Conservation (phyloP, 2,113 vertebrate genomes). For the Mormyrus lacerda region DNA sequence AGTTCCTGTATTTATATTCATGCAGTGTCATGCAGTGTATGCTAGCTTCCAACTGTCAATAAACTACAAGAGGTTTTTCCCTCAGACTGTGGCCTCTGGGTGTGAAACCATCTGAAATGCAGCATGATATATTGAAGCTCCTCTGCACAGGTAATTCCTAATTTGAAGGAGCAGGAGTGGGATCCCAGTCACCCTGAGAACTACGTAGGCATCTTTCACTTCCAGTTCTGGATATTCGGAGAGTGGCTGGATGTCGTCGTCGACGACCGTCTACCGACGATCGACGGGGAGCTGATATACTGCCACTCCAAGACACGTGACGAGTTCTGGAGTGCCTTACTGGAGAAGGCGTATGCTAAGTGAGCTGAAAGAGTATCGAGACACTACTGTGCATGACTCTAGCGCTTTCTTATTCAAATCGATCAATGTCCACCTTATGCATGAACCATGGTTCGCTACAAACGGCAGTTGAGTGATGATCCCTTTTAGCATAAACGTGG, state of each 20-base stretch:
- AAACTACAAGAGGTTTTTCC: background rate
- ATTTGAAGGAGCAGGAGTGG: conserved; percentile 82
- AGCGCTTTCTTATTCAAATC: background rate
- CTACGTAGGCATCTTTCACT: conserved; percentile 86
- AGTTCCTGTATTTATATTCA: background rate
- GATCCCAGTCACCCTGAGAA: conserved; percentile 63
- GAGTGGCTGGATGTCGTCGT: conserved; percentile 87
- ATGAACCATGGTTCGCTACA: background rate
- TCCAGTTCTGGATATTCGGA: conserved; percentile 87
- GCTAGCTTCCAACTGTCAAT: background rate
- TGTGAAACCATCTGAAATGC: background rate
- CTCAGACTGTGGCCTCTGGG: background rate
- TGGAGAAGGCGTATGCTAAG: conserved; percentile 95
- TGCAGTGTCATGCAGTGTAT: background rate
- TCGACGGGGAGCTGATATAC: conserved; percentile 73
- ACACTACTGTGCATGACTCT: no score
- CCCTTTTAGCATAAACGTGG: background rate
- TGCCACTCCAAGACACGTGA: conserved; percentile 76
- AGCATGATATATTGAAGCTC: background rate
- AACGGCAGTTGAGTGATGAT: background rate
- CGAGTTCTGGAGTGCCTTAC: conserved; percentile 85
- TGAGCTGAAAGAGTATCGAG: conserved; percentile 35
- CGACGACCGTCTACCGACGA: conserved; percentile 83
- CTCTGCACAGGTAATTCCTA: conserved; percentile 72
- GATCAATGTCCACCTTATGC: background rate